Evolutionary conservation across 2,888 invertebrate genomes (phyloP).

Genomic region (Drosophila picticornis): DNA sequence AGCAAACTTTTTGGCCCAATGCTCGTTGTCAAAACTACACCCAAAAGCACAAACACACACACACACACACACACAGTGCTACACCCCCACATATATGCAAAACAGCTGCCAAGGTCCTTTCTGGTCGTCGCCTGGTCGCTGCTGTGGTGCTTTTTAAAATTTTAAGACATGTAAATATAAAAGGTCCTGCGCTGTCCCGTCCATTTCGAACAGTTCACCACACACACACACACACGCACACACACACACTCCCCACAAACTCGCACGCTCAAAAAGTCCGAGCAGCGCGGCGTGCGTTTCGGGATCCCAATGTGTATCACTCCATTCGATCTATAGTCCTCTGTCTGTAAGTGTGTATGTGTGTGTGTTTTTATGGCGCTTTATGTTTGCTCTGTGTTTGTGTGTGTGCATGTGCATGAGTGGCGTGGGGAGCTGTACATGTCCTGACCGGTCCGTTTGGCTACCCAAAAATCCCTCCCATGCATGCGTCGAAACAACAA

Average conservation of each 20-base stretch:
- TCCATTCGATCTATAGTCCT: constrained; percentile 67
- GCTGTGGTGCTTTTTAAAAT: constrained; percentile 77
- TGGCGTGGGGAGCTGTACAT: constrained; percentile 40
- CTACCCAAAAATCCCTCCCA: constrained; percentile 14
- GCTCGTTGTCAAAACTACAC: constrained; percentile 79
- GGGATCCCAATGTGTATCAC: constrained; percentile 72
- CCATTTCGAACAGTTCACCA: constrained; percentile 15
- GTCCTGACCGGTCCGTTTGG: constrained; percentile 69
- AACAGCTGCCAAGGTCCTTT: constrained; percentile 74
- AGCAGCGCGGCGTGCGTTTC: constrained; percentile 53
- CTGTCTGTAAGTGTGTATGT: constrained; percentile 20
- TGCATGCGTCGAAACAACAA: constrained; percentile 14
- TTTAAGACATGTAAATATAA: constrained; percentile 82
- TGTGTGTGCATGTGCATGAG: constrained; percentile 28
- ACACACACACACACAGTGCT: background rate
- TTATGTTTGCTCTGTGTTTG: constrained; percentile 14
- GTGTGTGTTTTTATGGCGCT: constrained; percentile 15
- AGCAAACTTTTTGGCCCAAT: constrained; percentile 61
- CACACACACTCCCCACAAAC: constrained; percentile 8
- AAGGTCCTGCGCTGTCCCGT: constrained; percentile 69
- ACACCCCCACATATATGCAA: constrained; percentile 54
- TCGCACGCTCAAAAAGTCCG: constrained; percentile 58
- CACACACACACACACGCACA: constrained; percentile 21
- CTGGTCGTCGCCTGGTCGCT: constrained; percentile 47
- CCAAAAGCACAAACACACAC: constrained; percentile 57